Base-by-base conservation (phyloP, 2,797 vertebrate species). In the Chaetophractus vellerosus region DNA sequence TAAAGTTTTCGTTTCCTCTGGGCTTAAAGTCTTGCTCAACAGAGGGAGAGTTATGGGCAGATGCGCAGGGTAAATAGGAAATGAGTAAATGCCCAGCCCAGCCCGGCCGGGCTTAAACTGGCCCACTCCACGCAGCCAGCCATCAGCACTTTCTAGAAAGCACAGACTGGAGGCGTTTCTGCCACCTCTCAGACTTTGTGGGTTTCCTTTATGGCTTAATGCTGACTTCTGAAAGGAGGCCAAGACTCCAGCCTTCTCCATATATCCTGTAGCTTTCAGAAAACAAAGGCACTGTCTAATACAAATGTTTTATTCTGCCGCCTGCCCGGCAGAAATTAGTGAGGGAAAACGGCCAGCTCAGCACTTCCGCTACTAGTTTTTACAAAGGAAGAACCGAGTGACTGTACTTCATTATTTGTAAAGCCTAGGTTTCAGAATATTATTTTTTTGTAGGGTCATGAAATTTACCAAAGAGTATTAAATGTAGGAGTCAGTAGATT, bases 1-100 rank as follows among this genome's bases (percentile, higher is more conserved):
- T 76, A 1, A 1, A 33, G 66, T 71, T 91, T 93, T 61, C 55
- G n/a, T 84, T 94, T 81, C 91, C 92, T 78, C 75, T 80, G 68
- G 87, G 57, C 19, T 86, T 74, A 78, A 78, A 55, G 80, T 83
- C 91, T 96, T 61, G 52, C 55, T 28, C 31, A 82, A 64, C 50
- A 69, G 81, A 64, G 52, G 41, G 64, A 90, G 15, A 61, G 89
- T 48, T 79, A 57, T n/a, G 15, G 52, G 28, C 48, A 88, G 85
- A 88, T 6, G 2, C 23, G 31, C 59, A 0, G 76, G 26, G 48
- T 71, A 61, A 72, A 92, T 59, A 89, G 86, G 89, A 96, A 92
- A 48, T 90, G 52, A 94, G 66, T 61, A n/a, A 28, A 1, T 11
- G 81, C 38, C 74, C 38, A 84, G 55, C 38, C 74, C 52, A 87